Evolutionary conservation across 2,888 invertebrate genomes (phyloP), one percentile per base, ranked within the genome.

Genomic region (Drosophila hamatofila): DNA sequence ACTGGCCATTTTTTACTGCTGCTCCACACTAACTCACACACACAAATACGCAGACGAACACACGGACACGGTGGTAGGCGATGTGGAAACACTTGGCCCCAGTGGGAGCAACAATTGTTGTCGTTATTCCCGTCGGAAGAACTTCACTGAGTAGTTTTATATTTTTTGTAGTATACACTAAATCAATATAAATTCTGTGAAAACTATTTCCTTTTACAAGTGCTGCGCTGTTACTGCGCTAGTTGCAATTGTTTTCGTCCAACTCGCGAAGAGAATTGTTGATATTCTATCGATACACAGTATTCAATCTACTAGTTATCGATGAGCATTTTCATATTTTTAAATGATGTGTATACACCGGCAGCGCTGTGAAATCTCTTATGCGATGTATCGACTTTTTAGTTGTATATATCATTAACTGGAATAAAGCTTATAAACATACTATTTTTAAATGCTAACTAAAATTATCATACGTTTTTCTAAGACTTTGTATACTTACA

Each of bases 241-340:
- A 66, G 60, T 48, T 77, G 75, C 77, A 77, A 57, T 77, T 77
- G 77, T 77, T 77, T 77, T 77, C 77, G 59, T 74, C 58, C 63
- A 74, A 21, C 73, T 76, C 46, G 69, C 64, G 73, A 72, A 73
- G 58, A 55, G 25, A 46, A 78, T 77, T 73, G 76, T 77, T 77
- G 76, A 76, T 76, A 68, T 52, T 33, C 44, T 72, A 76, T 75
- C 72, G 75, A 77, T 72, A 77, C 9, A 37, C 23, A 16, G 16
- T 12, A 41, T 8, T 23, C 9, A 35, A 51, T 42, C 30, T 7
- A 52, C 5, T 33, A 18, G 1, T 1, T 18, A 30, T 63, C 75
- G 77, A 72, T 71, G 44, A 11, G 5, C 21, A 2, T 12, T 18
- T 12, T 14, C 14, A 23, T 46, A 37, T n/a, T 14, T 14, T 11